Conservation (phyloP, 2,888 invertebrate species). For the Drosophila pseudotakahashii region DNA sequence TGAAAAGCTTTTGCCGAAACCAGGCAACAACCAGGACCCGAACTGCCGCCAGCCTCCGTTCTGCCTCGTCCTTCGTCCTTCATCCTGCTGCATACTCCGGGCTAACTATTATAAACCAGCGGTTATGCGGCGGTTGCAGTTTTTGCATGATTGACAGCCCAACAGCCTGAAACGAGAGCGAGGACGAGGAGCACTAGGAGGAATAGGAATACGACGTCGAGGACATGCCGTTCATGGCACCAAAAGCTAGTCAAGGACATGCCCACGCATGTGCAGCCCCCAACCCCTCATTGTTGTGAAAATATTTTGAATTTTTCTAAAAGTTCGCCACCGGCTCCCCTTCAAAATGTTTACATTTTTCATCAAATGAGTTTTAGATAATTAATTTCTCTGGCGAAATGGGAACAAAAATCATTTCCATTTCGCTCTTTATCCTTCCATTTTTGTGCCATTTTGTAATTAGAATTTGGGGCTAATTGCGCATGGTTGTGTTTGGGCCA, state of each 20-base stretch:
- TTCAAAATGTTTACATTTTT: conserved; percentile 47
- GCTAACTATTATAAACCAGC: conserved; percentile 71
- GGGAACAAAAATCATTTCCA: conserved; percentile 28
- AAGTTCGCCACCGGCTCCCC: conserved; percentile 28
- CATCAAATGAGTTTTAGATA: conserved; percentile 50
- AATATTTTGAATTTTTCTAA: conserved; percentile 49
- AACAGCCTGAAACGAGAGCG: conserved; percentile 59
- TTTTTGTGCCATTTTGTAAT: conserved; percentile 13
- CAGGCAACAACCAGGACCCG: conserved; percentile 61
- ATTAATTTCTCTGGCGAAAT: conserved; percentile 54
- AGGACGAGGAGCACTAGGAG: conserved; percentile 3
- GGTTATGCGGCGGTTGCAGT: conserved; percentile 76
- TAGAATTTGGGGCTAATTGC: conserved; percentile 26
- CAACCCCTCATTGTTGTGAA: conserved; percentile 10
- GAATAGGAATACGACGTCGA: conserved; percentile 10
- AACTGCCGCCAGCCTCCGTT: not conserved
- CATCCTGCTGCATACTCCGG: conserved; percentile 19
- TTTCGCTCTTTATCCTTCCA: conserved; percentile 2
- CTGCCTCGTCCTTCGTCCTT: conserved; percentile 3
- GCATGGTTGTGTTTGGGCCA: not conserved
- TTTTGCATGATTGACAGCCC: conserved; percentile 78
- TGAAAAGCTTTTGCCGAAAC: conserved; percentile 78
- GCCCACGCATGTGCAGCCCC: conserved; percentile 48
- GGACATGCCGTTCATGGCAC: conserved; percentile 22
- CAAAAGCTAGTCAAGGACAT: conserved; percentile 68